Evolutionary conservation across 2,888 invertebrate species (phyloP), one percentile per base, ranked within the genome.

Genomic region (Torymus tubicola): DNA sequence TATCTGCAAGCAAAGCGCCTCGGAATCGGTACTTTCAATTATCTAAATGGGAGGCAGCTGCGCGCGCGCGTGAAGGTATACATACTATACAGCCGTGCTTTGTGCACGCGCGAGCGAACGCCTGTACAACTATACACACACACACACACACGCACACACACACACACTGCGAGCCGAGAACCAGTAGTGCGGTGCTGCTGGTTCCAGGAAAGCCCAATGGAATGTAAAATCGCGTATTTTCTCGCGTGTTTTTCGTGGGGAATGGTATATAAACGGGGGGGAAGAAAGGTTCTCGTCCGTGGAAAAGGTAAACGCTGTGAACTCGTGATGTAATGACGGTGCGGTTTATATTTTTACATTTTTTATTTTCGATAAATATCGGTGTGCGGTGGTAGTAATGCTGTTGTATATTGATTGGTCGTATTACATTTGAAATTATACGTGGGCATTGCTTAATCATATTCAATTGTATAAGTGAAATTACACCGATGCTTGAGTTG

Each of bases 151-250:
- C n/a, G n/a, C n/a, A n/a, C n/a, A n/a, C n/a, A n/a, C n/a, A n/a
- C 1, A 42, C 8, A 42, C 42, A 42, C 42, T 42, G 8, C 42
- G 10, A 8, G 42, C 21, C 5, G 31, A 31, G 42, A 55, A 68
- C 55, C 68, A 24, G 61, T 63, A 53, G 53, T 16, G 24, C 42
- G 42, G 42, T 42, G 42, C 42, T n/a, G 21, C 21, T 5, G 61
- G 14, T 72, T 72, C 72, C 53, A 31, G 31, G 72, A 65, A 75
- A 58, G 58, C 21, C n/a, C 67, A 18, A 21, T 67, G 67, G 67
- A 75, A 75, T 67, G 75, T 74, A 13, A 65, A 74, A 74, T 65
- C 12, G 58, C 31, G 4, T 5, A 68, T 65, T 58, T 74, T 65
- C 57, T 65, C 21, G 60, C 24, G n/a, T 67, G 42, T 24, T 21